phyloP scores from a whole-genome alignment of 2,113 vertebrate species.

The Pachycephala philippinensis region DNA sequence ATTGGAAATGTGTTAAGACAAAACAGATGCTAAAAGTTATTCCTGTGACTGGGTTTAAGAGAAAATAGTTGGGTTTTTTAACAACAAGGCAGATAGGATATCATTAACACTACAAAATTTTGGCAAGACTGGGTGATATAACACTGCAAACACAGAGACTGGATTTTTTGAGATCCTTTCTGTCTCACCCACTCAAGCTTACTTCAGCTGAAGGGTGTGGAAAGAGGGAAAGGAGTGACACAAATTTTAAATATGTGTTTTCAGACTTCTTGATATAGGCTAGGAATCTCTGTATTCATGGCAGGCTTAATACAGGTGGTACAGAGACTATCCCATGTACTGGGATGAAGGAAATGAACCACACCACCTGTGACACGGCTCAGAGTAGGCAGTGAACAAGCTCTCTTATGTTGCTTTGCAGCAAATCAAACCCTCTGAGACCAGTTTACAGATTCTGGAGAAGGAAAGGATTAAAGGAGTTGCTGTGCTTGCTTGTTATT shows the following conservation, averaged over 20 bases:
- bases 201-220: background rate
- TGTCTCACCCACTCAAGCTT: background rate
- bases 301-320: conserved; percentile 1
- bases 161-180: conserved; percentile 14
- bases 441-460: conserved; percentile 34
- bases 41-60: background rate
- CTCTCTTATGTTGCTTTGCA: background rate
- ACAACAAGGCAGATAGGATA: conserved; percentile 3
- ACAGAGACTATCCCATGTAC: background rate
- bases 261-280: background rate
- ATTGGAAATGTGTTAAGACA: background rate
- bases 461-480: conserved; percentile 60
- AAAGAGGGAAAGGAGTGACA: background rate
- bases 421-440: conserved; percentile 34
- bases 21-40: conserved; percentile 27
- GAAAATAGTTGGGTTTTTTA: background rate
- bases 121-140: background rate
- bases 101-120: background rate
- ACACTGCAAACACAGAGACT: background rate
- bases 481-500: conserved; percentile 59
- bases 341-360: background rate
- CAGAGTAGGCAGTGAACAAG: background rate
- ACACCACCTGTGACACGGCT: conserved; percentile 32
- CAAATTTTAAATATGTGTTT: background rate
- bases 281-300: background rate